These are phyloP conservation scores for Notamacropus eugenii DNA, from an alignment of 2,797 vertebrate species.

Conservation along the genomic window DNA sequence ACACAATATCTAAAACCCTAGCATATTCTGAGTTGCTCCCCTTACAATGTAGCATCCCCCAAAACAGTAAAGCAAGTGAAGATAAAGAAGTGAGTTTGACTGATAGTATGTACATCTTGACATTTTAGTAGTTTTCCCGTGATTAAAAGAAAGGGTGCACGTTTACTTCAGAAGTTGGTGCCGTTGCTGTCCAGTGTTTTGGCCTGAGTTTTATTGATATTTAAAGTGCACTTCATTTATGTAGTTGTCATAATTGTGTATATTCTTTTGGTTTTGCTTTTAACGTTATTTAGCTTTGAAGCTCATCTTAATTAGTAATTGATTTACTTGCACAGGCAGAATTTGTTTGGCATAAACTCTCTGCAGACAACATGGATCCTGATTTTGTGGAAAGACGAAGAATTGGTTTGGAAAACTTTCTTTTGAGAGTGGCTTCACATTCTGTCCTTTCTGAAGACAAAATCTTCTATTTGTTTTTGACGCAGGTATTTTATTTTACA, in stretches of 20 bases:
- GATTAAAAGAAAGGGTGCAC: not conserved
- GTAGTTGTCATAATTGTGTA: not conserved
- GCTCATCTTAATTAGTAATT: conserved; percentile 48
- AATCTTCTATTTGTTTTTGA: conserved; percentile 94
- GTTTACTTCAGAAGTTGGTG: not conserved
- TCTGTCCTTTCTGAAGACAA: conserved; percentile 92
- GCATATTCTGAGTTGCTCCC: not conserved
- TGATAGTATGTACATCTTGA: not conserved
- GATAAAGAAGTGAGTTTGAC: not conserved
- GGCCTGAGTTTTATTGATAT: not conserved
- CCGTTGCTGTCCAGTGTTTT: not conserved
- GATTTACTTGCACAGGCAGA: conserved; percentile 90
- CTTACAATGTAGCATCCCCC: not conserved
- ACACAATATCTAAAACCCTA: not conserved
- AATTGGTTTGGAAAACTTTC: conserved; percentile 96
- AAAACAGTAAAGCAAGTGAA: not conserved
- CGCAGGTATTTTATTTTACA: conserved; percentile 86
- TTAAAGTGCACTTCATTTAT: conserved; percentile 14
- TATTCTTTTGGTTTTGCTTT: conserved; percentile 35
- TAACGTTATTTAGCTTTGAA: conserved; percentile 31
- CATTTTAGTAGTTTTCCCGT: not conserved
- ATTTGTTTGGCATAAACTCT: conserved; percentile 98
- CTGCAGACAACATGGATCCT: conserved; percentile 98
- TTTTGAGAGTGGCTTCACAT: conserved; percentile 94
- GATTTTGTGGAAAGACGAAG: conserved; percentile 97